A percentile compares a stretch with the other conserved stretches of the same genome.
Evolutionary conservation across 2,797 vertebrate species (phyloP).

Genomic region (Thunnus albacares): DNA sequence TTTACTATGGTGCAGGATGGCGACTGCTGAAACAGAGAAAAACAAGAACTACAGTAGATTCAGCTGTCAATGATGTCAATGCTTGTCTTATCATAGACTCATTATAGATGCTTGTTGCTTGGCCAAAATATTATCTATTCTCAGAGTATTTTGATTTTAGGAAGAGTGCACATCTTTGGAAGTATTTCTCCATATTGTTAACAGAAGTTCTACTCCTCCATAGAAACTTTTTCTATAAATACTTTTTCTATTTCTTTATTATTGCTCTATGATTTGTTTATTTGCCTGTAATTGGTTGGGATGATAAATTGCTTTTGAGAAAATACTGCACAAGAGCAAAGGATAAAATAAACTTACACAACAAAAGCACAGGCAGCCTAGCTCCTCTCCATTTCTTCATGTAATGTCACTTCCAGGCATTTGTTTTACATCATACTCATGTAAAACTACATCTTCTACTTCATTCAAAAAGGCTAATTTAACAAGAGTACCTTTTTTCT

Average conservation of each 20-base stretch:
- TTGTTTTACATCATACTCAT: not conserved
- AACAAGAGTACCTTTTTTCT: not conserved
- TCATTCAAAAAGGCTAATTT: not conserved
- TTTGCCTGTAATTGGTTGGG: not conserved
- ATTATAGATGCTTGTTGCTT: not conserved
- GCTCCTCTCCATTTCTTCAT: not conserved
- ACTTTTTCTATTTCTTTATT: not conserved
- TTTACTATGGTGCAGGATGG: constrained; percentile 90
- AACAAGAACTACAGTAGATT: not conserved
- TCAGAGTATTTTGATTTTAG: not conserved
- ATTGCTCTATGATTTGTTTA: not conserved
- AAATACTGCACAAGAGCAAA: not conserved
- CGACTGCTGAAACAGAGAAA: constrained; percentile 81
- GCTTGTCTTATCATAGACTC: not conserved
- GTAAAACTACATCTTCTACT: not conserved
- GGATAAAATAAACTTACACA: not conserved
- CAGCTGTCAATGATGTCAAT: not conserved
- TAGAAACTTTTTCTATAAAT: constrained; percentile 25
- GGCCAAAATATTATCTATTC: not conserved
- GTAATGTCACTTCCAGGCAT: not conserved
- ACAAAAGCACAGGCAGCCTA: not conserved
- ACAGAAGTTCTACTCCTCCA: not conserved
- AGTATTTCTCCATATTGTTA: not conserved
- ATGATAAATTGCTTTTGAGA: not conserved
- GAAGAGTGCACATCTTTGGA: not conserved